Percentiles rank a stretch among this genome's conserved stretches.
Conservation (phyloP, 1,140 invertebrate genomes). For the Aphaenogaster floridana region DNA sequence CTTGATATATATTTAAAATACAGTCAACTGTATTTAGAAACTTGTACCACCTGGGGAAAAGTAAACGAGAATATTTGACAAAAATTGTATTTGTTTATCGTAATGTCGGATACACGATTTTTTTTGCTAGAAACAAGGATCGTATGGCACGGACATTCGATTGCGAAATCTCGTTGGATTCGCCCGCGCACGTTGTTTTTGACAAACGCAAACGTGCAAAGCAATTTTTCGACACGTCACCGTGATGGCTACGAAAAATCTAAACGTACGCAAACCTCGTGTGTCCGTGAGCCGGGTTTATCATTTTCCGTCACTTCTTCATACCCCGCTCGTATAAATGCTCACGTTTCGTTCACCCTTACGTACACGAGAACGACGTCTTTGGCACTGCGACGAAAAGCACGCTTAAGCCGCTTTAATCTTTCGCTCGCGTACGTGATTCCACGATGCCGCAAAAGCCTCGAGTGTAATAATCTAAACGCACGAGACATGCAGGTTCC, state of each 20-base stretch:
- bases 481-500: slow-evolving; percentile 36
- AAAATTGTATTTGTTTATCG: slow-evolving; percentile 31
- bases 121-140: slow-evolving; percentile 18
- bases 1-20: background rate
- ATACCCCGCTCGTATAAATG: slow-evolving; percentile 1
- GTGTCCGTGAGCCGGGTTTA: background rate
- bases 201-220: slow-evolving; percentile 2
- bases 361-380: background rate
- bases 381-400: slow-evolving; percentile 27
- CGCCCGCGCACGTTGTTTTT: slow-evolving; percentile 14
- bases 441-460: background rate
- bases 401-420: slow-evolving; percentile 62
- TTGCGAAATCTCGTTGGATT: slow-evolving; percentile 27
- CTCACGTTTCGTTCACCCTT: background rate
- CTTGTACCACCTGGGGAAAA: background rate
- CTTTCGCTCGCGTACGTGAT: slow-evolving; percentile 58
- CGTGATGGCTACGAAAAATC: slow-evolving; percentile 30
- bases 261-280: background rate
- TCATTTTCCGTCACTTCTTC: slow-evolving; percentile 49
- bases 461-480: slow-evolving; percentile 57
- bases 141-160: background rate
- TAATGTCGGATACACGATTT: slow-evolving; percentile 1
- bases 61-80: background rate
- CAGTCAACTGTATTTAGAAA: background rate
- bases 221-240: slow-evolving; percentile 34